These are phyloP conservation scores for Nomada fucata DNA, from an alignment of 2,888 invertebrate species.

Conservation along the genomic window DNA sequence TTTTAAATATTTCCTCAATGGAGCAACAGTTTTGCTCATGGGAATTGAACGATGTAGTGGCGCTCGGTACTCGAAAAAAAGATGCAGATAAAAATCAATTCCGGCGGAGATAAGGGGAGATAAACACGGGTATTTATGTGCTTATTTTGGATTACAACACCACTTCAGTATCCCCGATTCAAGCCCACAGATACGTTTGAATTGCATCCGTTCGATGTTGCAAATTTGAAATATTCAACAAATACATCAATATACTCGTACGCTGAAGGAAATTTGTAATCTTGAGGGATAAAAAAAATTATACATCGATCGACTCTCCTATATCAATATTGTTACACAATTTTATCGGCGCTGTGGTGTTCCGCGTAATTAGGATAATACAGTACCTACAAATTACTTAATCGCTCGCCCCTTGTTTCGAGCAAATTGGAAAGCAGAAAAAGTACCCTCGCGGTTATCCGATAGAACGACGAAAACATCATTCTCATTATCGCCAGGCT, in stretches of 20 bases:
- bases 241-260: too few species aligned
- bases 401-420: not conserved
- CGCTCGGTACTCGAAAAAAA: not conserved
- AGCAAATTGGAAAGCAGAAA: not conserved
- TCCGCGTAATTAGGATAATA: not conserved
- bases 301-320: too few species aligned
- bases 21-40: too few species aligned
- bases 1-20: too few species aligned
- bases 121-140: slow-evolving; percentile 2
- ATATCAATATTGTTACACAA: too few species aligned
- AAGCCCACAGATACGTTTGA: not conserved
- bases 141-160: not conserved
- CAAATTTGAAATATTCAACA: not conserved
- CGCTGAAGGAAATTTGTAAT: not conserved
- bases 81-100: slow-evolving; percentile 18
- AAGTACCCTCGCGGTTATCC: not conserved
- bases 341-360: not conserved
- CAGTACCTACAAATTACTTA: not conserved
- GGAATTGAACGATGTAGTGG: not conserved
- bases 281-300: not conserved
- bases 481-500: not conserved
- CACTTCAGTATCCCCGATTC: not conserved
- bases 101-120: slow-evolving; percentile 2
- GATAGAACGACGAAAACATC: not conserved
- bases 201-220: too few species aligned